Evolutionary conservation across 2,888 invertebrate species (phyloP).

Genomic region (Lottia gigantea): DNA sequence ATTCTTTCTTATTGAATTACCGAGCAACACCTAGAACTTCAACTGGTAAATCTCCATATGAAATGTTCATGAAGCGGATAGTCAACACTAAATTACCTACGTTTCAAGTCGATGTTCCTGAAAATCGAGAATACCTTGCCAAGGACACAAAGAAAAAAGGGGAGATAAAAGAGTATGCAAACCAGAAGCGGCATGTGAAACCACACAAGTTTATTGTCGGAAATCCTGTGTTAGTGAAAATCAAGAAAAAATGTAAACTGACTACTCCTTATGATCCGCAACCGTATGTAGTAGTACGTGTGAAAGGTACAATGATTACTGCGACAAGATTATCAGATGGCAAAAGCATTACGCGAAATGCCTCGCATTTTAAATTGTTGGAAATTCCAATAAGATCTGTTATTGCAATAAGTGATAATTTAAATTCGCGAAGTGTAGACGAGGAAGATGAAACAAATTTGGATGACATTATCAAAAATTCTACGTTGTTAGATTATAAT

Average conservation of each 20-base stretch:
- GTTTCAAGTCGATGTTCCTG: background rate
- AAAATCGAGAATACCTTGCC: no score
- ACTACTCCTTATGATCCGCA: conserved; percentile 24
- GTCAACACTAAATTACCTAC: no score
- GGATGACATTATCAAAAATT: no score
- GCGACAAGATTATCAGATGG: conserved; percentile 20
- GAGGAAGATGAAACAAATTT: no score
- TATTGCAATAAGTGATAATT: no score
- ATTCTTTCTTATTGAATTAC: background rate
- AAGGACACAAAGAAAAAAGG: no score
- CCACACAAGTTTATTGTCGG: background rate
- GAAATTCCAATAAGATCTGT: no score
- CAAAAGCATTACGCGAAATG: conserved; percentile 20
- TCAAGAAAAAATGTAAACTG: conserved; percentile 19
- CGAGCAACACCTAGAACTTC: background rate
- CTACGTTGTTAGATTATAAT: no score
- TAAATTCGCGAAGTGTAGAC: no score
- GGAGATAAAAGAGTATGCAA: conserved; percentile 23
- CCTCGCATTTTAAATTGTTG: no score
- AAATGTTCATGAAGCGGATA: no score
- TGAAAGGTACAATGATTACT: conserved; percentile 25
- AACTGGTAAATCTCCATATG: no score
- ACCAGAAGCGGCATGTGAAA: conserved; percentile 10
- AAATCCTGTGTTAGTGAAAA: conserved; percentile 20
- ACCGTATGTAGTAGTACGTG: conserved; percentile 19